phyloP scores from a whole-genome alignment of 2,113 vertebrate genomes.

The Plestiodon gilberti region DNA sequence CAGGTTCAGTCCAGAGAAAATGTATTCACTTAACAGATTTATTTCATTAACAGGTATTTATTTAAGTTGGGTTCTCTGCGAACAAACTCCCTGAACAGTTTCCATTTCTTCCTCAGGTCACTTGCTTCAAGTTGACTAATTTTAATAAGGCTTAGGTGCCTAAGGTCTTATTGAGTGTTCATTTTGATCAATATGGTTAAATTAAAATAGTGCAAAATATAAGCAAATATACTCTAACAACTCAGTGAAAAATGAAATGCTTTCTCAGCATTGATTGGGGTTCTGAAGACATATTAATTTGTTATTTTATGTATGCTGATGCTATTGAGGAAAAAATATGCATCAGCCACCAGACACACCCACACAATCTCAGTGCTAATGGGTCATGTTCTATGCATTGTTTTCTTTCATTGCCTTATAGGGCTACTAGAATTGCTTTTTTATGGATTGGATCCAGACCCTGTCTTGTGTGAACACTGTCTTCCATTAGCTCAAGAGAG shows the following conservation, averaged over 20 bases:
- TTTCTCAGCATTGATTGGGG: constrained; percentile 76
- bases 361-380: accelerated
- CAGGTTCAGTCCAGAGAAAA: constrained; percentile 76
- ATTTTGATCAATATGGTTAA: constrained; percentile 84
- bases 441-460: background rate
- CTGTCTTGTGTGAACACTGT: no score
- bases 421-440: background rate
- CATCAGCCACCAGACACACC: constrained; percentile 2
- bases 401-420: background rate
- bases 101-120: constrained; percentile 78
- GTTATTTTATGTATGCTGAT: constrained; percentile 56
- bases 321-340: constrained; percentile 33
- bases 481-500: no score
- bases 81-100: constrained; percentile 80
- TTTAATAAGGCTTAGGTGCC: constrained; percentile 84
- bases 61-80: constrained; percentile 78
- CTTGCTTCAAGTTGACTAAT: constrained; percentile 85
- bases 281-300: constrained; percentile 46
- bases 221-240: constrained; percentile 83
- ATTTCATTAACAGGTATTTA: constrained; percentile 84
- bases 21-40: constrained; percentile 78
- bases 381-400: background rate
- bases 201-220: constrained; percentile 87
- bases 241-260: constrained; percentile 79
- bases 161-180: constrained; percentile 84